Percentiles rank a stretch among this genome's conserved stretches.
Evolutionary conservation across 2,113 vertebrate genomes (phyloP).

Genomic region (Polypterus bichir): DNA sequence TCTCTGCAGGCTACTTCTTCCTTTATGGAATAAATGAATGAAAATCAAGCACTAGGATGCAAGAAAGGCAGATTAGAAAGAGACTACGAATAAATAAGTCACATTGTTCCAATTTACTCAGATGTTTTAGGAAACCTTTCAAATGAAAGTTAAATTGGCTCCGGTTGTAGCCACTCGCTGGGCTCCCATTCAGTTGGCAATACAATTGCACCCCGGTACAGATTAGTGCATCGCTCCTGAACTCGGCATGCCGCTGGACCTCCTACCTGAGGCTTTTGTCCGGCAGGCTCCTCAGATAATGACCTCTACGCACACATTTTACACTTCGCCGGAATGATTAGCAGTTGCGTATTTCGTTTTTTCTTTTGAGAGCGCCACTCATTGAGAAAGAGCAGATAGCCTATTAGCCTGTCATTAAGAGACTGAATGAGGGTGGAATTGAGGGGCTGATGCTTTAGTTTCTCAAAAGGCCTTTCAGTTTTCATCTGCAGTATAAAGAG

Average conservation of each 20-base stretch:
- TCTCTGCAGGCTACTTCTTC: conserved; percentile 14
- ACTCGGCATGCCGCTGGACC: conserved; percentile 4
- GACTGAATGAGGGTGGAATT: no score
- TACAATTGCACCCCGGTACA: conserved; percentile 13
- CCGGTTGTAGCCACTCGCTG: conserved; percentile 16
- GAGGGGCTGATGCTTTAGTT: no score
- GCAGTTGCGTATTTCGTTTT: not conserved
- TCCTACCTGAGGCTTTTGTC: conserved; percentile 8
- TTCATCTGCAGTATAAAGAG: no score
- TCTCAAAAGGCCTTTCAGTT: no score
- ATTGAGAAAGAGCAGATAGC: no score
- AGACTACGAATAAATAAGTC: conserved; percentile 24
- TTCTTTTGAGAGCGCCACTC: conserved; percentile 1
- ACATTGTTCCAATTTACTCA: conserved; percentile 20
- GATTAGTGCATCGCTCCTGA: conserved; percentile 22
- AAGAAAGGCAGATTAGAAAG: conserved; percentile 17
- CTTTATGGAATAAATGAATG: conserved; percentile 21
- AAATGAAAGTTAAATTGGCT: conserved; percentile 11
- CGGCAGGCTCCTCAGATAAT: conserved; percentile 15
- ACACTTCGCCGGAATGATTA: no score
- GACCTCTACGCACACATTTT: conserved; percentile 2
- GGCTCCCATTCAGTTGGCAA: conserved; percentile 19
- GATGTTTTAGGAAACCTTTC: conserved; percentile 20
- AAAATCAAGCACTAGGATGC: conserved; percentile 17
- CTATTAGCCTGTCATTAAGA: no score